A percentile compares a stretch with the other conserved stretches of the same genome.
Evolutionary conservation across 2,797 vertebrate species (phyloP).

Genomic region (Hydrolagus colliei): DNA sequence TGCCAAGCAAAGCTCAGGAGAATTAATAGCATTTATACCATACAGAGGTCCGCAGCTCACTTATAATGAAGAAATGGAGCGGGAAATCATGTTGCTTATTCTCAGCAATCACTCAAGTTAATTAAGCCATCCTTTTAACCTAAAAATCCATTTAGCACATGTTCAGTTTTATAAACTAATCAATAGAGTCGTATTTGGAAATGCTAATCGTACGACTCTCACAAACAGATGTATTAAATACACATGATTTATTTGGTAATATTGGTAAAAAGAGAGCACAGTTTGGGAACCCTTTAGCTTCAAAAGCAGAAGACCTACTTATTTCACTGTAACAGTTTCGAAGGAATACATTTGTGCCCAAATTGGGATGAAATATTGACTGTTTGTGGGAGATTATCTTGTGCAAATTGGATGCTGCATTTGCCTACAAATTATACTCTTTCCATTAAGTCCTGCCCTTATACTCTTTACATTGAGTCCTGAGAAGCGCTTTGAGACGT

Average conservation of each 20-base stretch:
- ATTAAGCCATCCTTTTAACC: constrained; percentile 28
- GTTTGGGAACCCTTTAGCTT: background rate
- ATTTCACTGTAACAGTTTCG: background rate
- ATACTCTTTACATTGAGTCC: too few relatives aligned
- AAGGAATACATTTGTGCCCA: background rate
- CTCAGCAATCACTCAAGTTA: constrained; percentile 21
- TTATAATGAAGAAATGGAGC: constrained; percentile 5
- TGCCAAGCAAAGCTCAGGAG: background rate
- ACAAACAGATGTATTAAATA: constrained; percentile 1
- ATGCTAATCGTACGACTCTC: constrained; percentile 17
- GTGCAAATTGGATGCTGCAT: too few relatives aligned
- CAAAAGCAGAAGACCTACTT: background rate
- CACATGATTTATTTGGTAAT: constrained; percentile 17
- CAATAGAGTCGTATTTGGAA: constrained; percentile 13
- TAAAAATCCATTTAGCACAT: constrained; percentile 22
- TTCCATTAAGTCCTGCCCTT: too few relatives aligned
- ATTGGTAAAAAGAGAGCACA: background rate
- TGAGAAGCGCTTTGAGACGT: too few relatives aligned
- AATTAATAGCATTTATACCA: background rate
- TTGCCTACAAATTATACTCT: too few relatives aligned
- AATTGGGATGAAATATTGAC: background rate
- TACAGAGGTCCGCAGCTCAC: background rate
- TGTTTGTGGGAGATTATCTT: too few relatives aligned
- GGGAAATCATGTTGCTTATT: constrained; percentile 22
- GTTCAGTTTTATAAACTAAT: constrained; percentile 8